Evolutionary conservation across 2,888 invertebrate genomes (phyloP).

Genomic region (Polia nebulosa): DNA sequence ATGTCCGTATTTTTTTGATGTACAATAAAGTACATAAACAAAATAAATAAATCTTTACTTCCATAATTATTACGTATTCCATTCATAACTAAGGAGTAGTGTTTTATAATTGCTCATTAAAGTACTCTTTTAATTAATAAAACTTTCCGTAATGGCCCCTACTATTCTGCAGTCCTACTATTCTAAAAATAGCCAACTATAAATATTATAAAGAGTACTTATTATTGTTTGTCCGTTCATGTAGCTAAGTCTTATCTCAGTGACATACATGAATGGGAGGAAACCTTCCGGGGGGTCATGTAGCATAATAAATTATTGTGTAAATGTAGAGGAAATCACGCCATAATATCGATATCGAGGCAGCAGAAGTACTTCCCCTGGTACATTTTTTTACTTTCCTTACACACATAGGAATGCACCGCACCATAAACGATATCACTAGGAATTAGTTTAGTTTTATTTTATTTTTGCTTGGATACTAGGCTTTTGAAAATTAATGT

Average conservation of each 20-base stretch:
- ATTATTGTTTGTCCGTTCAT: slow-evolving; percentile 35
- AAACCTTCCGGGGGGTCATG: slow-evolving; percentile 26
- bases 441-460: no score
- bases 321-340: not conserved
- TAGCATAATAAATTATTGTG: slow-evolving; percentile 11
- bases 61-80: no score
- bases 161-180: not conserved
- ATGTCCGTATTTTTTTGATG: no score
- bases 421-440: no score
- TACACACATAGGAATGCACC: no score
- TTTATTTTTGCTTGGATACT: no score
- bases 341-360: not conserved
- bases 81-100: no score
- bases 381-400: not conserved
- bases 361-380: not conserved
- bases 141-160: slow-evolving; percentile 13
- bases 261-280: slow-evolving; percentile 37
- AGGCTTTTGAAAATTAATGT: no score
- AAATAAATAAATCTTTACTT: no score
- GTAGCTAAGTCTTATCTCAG: slow-evolving; percentile 25
- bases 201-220: slow-evolving; percentile 24
- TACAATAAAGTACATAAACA: no score
- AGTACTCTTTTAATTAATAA: not conserved
- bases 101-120: no score
- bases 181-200: slow-evolving; percentile 40